Conservation (phyloP, 2,797 vertebrate genomes). For the Sarcophilus harrisii region DNA sequence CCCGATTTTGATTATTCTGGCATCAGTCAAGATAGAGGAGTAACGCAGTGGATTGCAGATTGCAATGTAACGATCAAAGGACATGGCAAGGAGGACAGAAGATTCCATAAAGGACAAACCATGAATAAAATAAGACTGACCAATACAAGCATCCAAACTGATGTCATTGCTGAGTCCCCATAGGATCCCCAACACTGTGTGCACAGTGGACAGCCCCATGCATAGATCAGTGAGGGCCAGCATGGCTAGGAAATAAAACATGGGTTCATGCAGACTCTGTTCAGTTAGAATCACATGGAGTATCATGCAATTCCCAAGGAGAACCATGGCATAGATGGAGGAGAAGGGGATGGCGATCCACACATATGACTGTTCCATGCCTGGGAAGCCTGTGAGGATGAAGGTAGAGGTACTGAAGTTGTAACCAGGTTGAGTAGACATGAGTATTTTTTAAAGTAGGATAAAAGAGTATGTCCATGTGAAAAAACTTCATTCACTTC, state of each 20-base stretch:
- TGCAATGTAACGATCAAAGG: conserved; percentile 83
- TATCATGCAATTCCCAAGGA: conserved; percentile 62
- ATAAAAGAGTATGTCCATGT: too few species aligned
- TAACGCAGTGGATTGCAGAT: conserved; percentile 72
- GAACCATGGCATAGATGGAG: conserved; percentile 52
- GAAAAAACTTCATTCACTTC: too few species aligned
- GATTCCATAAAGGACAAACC: conserved; percentile 67
- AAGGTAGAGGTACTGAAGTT: background rate
- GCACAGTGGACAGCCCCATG: conserved; percentile 31
- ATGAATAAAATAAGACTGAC: conserved; percentile 84
- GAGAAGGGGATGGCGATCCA: conserved; percentile 68
- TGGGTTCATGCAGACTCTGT: conserved; percentile 34
- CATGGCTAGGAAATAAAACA: conserved; percentile 53
- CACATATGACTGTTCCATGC: conserved; percentile 50
- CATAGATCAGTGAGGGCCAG: conserved; percentile 30
- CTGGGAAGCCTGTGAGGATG: conserved; percentile 53
- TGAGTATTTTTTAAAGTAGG: too few species aligned
- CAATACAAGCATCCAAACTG: conserved; percentile 77
- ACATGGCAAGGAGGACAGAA: conserved; percentile 75
- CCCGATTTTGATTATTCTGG: conserved; percentile 44
- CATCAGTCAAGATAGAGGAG: conserved; percentile 38
- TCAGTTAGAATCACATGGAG: conserved; percentile 54
- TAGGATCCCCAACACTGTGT: conserved; percentile 71
- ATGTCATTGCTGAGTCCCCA: conserved; percentile 30
- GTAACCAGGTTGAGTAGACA: background rate